Base-by-base conservation (phyloP, 2,797 vertebrate genomes). In the Salarias fasciatus region DNA sequence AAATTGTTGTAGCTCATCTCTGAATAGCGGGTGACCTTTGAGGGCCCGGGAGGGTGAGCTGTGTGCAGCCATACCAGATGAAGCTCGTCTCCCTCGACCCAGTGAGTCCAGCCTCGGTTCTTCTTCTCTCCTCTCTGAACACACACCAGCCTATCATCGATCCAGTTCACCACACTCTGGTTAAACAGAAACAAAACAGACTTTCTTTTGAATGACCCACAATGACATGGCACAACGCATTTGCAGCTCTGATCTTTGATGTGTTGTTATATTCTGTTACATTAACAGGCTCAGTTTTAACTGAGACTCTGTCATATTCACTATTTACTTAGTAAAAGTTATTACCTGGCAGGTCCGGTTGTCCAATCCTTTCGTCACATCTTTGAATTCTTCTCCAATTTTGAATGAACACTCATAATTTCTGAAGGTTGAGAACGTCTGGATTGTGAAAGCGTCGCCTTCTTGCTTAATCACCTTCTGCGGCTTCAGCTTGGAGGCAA, bases 381-480 rank as follows among this genome's bases (percentile, higher is more conserved):
- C 95, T 0, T 92, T 89, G 77, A 93, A 95, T 68, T 95, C 95
- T 53, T 95, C 88, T 53, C 95, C 94, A 1, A 94, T 78, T 73
- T 88, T 94, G 72, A 96, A 97, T 0, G 90, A 83, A 4, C 79
- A 60, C 0, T 72, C 56, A 2, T 94, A 95, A 58, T 92, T 95
- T 74, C 76, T 93, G 61, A 96, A 93, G 2, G 90, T 83, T 36
- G 92, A 95, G 11, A 88, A 65, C 0, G 94, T 97, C 24, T 82
- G 90, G 83, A 97, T 93, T 11, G 40, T 80, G 72, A 97, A 96
- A 1, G 67, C 75, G 18, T 95, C 89, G 0, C 93, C 94, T 0
- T 95, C 86, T 86, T 97, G 95, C 76, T 94, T 90, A 35, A 96
- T 94, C 63, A 95, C 91, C 69, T 96, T 97, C 88, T 95, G 95